phyloP scores from a whole-genome alignment of 2,797 vertebrate genomes.

The Pygocentrus nattereri region DNA sequence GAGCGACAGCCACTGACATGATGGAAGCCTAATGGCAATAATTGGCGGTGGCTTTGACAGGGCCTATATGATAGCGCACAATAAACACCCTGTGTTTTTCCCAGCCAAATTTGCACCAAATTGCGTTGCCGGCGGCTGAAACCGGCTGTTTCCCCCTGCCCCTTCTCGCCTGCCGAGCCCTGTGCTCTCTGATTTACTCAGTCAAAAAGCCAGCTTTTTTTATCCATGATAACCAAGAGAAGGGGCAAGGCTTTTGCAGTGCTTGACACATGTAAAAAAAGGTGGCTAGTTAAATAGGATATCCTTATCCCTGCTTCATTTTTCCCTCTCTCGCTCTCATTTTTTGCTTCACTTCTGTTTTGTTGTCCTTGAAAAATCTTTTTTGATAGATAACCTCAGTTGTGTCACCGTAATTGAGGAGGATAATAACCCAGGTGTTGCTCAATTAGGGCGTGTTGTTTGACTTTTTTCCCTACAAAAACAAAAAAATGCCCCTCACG shows the following conservation, averaged over 20 bases:
- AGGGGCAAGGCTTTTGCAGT: conserved; percentile 40
- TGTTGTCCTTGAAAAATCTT: conserved; percentile 37
- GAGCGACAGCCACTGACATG: conserved; percentile 95
- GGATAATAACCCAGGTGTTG: conserved; percentile 2
- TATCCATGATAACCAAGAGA: conserved; percentile 64
- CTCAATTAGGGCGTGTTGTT: conserved; percentile 28
- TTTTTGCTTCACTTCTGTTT: conserved; percentile 52
- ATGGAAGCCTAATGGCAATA: conserved; percentile 99
- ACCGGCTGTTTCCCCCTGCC: conserved; percentile 84
- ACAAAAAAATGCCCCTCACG: too few relatives aligned
- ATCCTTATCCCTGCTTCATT: conserved; percentile 63
- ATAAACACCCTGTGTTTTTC: conserved; percentile 91
- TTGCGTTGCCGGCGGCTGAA: conserved; percentile 91
- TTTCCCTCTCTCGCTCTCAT: conserved; percentile 47
- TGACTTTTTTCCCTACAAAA: conserved; percentile 9
- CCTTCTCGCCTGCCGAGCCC: conserved; percentile 56
- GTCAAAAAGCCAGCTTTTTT: conserved; percentile 61
- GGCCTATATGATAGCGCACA: conserved; percentile 96
- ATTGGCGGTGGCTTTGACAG: conserved; percentile 99
- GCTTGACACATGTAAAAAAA: conserved; percentile 82
- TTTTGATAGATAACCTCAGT: conserved; percentile 1
- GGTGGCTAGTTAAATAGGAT: conserved; percentile 75
- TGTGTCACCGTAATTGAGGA: conserved; percentile 42
- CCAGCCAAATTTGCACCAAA: conserved; percentile 99
- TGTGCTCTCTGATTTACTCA: conserved; percentile 67